Evolutionary conservation across 2,797 vertebrate genomes (phyloP).

Genomic region (Tiaroga cobitis): DNA sequence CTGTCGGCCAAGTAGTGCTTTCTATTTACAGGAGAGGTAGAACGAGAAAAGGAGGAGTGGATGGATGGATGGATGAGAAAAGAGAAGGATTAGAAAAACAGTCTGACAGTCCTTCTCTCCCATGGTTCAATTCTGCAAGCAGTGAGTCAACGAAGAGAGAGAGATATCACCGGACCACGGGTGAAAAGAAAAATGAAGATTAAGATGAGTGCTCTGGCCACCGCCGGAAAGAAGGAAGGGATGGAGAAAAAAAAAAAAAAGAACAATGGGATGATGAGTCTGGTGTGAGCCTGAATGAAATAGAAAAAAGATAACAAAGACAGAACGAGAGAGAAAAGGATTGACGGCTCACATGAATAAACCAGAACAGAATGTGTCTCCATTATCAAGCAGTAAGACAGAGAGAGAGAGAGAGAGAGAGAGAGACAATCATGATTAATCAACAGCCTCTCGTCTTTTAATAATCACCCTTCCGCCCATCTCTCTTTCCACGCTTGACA

Average conservation of each 20-base stretch:
- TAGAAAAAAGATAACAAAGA: conserved; percentile 57
- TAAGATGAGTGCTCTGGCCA: conserved; percentile 23
- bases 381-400: conserved; percentile 46
- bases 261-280: conserved; percentile 16
- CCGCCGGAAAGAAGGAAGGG: conserved; percentile 9
- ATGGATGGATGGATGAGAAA: conserved; percentile 26
- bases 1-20: conserved; percentile 40
- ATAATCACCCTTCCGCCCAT: conserved; percentile 55
- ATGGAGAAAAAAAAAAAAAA: background rate
- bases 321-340: conserved; percentile 64
- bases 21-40: conserved; percentile 33
- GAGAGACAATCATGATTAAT: conserved; percentile 79
- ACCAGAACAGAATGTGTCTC: conserved; percentile 61
- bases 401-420: conserved; percentile 18
- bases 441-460: conserved; percentile 67
- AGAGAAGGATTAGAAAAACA: conserved; percentile 64
- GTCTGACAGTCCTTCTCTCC: conserved; percentile 69
- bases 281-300: conserved; percentile 53
- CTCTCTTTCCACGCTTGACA: conserved; percentile 28
- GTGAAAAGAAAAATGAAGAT: conserved; percentile 42
- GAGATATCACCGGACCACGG: conserved; percentile 27
- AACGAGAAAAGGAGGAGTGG: conserved; percentile 32
- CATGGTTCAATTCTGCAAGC: conserved; percentile 71
- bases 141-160: conserved; percentile 66
- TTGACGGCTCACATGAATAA: conserved; percentile 79